Evolutionary conservation across 2,888 invertebrate genomes (phyloP).

Genomic region (Linnaemya vulpina): DNA sequence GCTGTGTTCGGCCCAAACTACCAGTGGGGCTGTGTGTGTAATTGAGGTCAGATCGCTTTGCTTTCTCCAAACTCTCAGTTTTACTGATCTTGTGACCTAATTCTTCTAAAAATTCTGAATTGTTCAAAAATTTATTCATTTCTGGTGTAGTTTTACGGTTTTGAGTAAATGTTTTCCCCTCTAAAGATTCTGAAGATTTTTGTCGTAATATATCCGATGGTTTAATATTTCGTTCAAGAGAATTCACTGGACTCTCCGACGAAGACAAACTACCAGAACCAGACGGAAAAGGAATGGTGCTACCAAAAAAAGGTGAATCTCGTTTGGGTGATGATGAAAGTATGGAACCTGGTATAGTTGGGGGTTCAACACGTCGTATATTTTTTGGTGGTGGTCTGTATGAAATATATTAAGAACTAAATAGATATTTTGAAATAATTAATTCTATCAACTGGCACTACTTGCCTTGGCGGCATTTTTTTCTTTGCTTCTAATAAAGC

Average conservation of each 20-base stretch:
- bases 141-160: conserved; percentile 83
- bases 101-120: conserved; percentile 82
- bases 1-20: conserved; percentile 81
- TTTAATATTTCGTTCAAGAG: conserved; percentile 82
- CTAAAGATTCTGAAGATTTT: conserved; percentile 82
- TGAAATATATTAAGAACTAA: conserved; percentile 36
- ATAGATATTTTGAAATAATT: conserved; percentile 25
- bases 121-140: conserved; percentile 79
- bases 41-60: conserved; percentile 78
- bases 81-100: conserved; percentile 82
- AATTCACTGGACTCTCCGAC: conserved; percentile 81
- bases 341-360: conserved; percentile 81
- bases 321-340: conserved; percentile 82
- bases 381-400: conserved; percentile 87
- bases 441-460: conserved; percentile 60
- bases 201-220: conserved; percentile 83
- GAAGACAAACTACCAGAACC: conserved; percentile 77
- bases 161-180: conserved; percentile 79
- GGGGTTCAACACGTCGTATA: conserved; percentile 86
- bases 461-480: conserved; percentile 87
- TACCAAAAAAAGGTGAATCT: conserved; percentile 78
- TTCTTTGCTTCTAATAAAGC: conserved; percentile 85
- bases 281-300: conserved; percentile 78
- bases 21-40: conserved; percentile 80
- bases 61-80: conserved; percentile 82